Percentiles rank a stretch among this genome's conserved stretches.
Conservation (phyloP, 2,888 invertebrate genomes). For the Gryllus longicercus region DNA sequence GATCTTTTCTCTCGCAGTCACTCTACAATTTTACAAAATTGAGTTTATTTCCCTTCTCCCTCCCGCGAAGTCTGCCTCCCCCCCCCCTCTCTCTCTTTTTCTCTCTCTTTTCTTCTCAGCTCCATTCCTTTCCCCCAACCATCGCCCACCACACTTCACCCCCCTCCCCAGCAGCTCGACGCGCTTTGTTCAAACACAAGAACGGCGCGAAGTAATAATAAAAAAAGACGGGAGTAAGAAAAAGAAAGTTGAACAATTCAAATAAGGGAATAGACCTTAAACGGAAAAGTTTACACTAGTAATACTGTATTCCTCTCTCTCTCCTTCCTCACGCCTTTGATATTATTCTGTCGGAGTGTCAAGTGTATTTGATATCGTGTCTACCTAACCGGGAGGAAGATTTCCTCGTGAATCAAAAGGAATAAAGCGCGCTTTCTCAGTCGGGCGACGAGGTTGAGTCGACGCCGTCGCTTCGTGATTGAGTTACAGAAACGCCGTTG, state of each 20-base stretch:
- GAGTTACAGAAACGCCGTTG: slow-evolving; percentile 4
- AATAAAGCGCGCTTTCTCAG: too few relatives aligned
- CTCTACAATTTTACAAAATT: slow-evolving; percentile 36
- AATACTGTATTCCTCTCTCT: background rate
- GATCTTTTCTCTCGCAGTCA: slow-evolving; percentile 32
- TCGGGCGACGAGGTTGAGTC: background rate
- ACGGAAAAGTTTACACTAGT: background rate
- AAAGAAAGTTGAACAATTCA: slow-evolving; percentile 10
- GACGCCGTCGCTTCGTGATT: background rate
- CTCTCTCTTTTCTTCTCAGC: background rate
- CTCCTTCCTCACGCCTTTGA: background rate
- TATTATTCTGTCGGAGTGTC: background rate
- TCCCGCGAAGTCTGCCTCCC: background rate
- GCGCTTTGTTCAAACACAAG: slow-evolving; percentile 10
- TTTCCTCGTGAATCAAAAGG: too few relatives aligned
- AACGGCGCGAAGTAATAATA: background rate
- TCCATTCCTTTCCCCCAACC: background rate
- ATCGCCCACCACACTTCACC: background rate
- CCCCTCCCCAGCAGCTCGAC: background rate
- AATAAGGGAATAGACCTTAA: background rate
- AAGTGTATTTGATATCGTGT: background rate
- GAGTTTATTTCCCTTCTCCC: slow-evolving; percentile 29
- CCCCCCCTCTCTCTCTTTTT: background rate
- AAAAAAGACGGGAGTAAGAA: background rate
- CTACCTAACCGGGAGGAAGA: too few relatives aligned